Evolutionary conservation across 1,140 invertebrate genomes (phyloP).

Genomic region (Yoshiicerus persimilis): DNA sequence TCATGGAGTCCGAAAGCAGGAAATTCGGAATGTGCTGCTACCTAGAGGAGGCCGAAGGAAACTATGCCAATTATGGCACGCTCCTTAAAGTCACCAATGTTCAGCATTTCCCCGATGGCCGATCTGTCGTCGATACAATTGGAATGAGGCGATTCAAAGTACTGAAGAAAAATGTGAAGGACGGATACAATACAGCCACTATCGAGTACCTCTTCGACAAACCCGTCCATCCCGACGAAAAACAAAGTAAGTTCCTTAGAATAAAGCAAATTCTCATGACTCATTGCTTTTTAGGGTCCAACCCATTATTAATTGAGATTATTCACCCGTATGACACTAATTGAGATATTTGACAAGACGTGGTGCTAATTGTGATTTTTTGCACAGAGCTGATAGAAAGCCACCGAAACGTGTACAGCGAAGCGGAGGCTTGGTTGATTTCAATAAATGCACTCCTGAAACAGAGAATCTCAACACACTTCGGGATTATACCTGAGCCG

Average conservation of each 20-base stretch:
- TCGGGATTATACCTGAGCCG: constrained; percentile 73
- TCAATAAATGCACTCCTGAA: constrained; percentile 66
- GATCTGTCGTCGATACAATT: constrained; percentile 81
- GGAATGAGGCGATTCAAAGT: constrained; percentile 80
- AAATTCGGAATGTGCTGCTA: constrained; percentile 82
- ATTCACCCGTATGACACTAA: too few relatives aligned
- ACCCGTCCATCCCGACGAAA: constrained; percentile 54
- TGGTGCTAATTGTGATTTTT: too few relatives aligned
- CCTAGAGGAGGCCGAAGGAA: constrained; percentile 53
- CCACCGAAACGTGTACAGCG: constrained; percentile 65
- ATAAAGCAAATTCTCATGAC: too few relatives aligned
- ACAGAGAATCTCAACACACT: constrained; percentile 74
- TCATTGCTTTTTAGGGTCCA: too few relatives aligned
- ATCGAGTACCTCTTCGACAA: constrained; percentile 76
- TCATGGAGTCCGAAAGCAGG: constrained; percentile 76
- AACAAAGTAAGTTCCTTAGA: constrained; percentile 55
- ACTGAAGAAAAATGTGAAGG: constrained; percentile 70
- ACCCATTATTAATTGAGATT: neutral
- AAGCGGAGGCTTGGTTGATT: constrained; percentile 73
- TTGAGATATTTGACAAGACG: too few relatives aligned
- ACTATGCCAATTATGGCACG: constrained; percentile 71
- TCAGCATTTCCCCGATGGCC: constrained; percentile 78
- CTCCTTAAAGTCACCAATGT: constrained; percentile 84
- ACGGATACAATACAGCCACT: constrained; percentile 83
- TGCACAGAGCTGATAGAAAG: constrained; percentile 62